Evolutionary conservation across 2,797 vertebrate genomes (phyloP).

Genomic region (Rhynchonycteris naso): DNA sequence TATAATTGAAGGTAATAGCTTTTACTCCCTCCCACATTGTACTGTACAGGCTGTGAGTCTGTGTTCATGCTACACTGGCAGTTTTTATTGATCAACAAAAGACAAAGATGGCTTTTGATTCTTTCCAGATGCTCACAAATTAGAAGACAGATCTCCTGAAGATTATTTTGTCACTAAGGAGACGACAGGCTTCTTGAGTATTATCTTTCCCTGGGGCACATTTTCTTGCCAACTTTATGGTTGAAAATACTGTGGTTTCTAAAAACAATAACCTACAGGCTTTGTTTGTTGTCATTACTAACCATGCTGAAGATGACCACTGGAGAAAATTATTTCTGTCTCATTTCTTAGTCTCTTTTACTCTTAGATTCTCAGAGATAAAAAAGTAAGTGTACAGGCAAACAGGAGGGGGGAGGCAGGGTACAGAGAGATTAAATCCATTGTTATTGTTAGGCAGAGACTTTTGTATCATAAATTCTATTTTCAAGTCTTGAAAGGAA

Average conservation of each 20-base stretch:
- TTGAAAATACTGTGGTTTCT: conserved; percentile 41
- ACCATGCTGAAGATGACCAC: not conserved
- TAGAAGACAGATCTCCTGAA: conserved; percentile 23
- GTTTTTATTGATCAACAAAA: conserved; percentile 61
- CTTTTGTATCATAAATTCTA: not conserved
- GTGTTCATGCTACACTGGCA: not conserved
- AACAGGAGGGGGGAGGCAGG: not conserved
- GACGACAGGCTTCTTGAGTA: not conserved
- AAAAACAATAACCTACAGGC: conserved; percentile 3
- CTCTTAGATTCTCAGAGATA: not conserved
- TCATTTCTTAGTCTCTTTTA: not conserved
- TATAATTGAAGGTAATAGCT: conserved; percentile 2
- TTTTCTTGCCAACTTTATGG: conserved; percentile 18
- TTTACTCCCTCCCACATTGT: not conserved
- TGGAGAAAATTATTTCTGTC: not conserved
- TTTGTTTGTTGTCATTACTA: conserved; percentile 49
- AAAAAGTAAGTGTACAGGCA: not conserved
- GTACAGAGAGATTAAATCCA: not conserved
- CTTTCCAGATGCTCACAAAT: conserved; percentile 61
- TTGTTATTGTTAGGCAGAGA: not conserved
- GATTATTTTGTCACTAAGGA: conserved; percentile 56
- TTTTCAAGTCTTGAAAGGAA: not conserved
- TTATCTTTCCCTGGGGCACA: not conserved
- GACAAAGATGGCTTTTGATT: conserved; percentile 58
- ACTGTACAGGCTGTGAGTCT: not conserved